Evolutionary conservation across 2,888 invertebrate genomes (phyloP).

Genomic region (Erebia aethiops): DNA sequence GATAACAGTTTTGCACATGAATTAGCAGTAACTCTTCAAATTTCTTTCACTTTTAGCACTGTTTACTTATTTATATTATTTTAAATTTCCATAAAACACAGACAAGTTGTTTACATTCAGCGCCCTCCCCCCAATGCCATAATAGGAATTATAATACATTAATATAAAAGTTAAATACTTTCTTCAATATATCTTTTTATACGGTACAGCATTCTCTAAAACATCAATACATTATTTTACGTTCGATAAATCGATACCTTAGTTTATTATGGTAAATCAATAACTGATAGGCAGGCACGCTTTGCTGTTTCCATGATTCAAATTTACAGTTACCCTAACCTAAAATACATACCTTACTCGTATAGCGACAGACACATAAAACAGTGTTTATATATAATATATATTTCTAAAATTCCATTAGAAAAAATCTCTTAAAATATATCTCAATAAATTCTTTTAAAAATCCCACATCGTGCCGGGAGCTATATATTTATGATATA

Average conservation of each 20-base stretch:
- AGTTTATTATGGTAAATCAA: conserved; percentile 63
- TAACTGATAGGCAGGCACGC: conserved; percentile 67
- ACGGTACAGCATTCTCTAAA: conserved; percentile 56
- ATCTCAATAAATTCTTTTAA: conserved; percentile 71
- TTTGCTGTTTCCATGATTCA: conserved; percentile 55
- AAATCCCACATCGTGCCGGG: conserved; percentile 58
- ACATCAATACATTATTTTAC: conserved; percentile 50
- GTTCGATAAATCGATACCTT: conserved; percentile 48
- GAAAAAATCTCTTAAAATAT: conserved; percentile 82
- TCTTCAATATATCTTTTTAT: conserved; percentile 49
- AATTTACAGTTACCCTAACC: conserved; percentile 53
- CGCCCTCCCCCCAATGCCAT: too few relatives aligned
- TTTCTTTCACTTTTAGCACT: too few relatives aligned
- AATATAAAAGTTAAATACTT: conserved; percentile 63
- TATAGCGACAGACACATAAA: conserved; percentile 76
- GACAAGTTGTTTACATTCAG: too few relatives aligned
- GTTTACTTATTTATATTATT: too few relatives aligned
- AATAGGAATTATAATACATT: conserved; percentile 76
- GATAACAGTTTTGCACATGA: too few relatives aligned
- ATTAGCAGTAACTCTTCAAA: too few relatives aligned
- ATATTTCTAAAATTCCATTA: conserved; percentile 71
- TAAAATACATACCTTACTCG: conserved; percentile 62
- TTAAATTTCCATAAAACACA: too few relatives aligned
- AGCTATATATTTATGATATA: conserved; percentile 64
- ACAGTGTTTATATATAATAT: conserved; percentile 64